phyloP scores from a whole-genome alignment of 1,140 invertebrate species.

The Trachymyrmex septentrionalis region DNA sequence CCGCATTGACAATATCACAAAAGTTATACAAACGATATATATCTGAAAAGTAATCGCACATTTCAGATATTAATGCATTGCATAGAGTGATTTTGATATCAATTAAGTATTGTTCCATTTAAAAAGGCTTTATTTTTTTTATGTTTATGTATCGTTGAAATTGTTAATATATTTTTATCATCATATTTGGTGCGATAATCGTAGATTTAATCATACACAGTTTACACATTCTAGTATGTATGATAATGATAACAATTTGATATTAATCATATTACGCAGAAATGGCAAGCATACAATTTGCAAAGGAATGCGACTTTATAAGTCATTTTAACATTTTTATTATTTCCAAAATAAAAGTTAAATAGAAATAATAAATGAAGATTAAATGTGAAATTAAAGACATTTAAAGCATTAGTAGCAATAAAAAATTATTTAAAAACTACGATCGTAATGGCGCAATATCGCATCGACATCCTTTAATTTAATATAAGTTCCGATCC shows the following conservation, averaged over 20 bases:
- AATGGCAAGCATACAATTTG: not conserved
- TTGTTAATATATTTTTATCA: not conserved
- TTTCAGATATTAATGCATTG: not conserved
- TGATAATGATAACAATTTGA: not conserved
- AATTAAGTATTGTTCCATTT: not conserved
- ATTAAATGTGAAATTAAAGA: not conserved
- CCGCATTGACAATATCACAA: not conserved
- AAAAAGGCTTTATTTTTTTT: not conserved
- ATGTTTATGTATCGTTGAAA: not conserved
- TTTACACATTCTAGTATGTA: not conserved
- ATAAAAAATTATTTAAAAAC: constrained; percentile 10
- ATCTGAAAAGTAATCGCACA: not conserved
- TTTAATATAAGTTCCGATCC: constrained; percentile 20
- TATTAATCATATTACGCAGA: constrained; percentile 18
- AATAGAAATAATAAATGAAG: not conserved
- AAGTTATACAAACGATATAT: not conserved
- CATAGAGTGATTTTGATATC: not conserved
- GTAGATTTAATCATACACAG: not conserved
- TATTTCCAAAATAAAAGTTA: not conserved
- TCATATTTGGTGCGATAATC: not conserved
- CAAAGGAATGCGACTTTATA: not conserved
- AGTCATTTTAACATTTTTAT: not conserved
- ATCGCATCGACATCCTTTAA: not conserved
- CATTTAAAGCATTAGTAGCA: not conserved
- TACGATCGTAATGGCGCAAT: not conserved